Base-by-base conservation (phyloP, 2,888 invertebrate genomes). In the Lissonota sp. region DNA sequence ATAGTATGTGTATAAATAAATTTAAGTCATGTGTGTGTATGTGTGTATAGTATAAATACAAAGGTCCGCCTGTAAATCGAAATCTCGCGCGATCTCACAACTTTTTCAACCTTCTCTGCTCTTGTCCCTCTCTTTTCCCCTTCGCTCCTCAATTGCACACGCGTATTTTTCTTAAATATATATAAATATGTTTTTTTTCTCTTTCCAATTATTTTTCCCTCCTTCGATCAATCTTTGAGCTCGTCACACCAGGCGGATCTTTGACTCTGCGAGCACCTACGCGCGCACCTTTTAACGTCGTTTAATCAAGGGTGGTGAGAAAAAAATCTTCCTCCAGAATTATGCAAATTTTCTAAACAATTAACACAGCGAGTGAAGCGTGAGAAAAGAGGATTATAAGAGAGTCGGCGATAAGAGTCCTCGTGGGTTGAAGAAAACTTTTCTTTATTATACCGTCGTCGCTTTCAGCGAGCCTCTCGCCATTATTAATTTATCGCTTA, bases 371-470 rank as follows among this genome's bases (percentile, higher is more conserved):
- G 66, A 51, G 58, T n/a, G 8, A 12, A 60, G 80, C 80, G 80
- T 80, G 80, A 80, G 80, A 72, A 76, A 71, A 72, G 49, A 67
- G 72, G 72, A 42, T 76, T 76, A n/a, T n/a, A 76, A 80, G 63
- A 26, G 10, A 57, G 42, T 72, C 53, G 8, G 39, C 71, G 71
- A 80, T 80, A 76, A 71, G 12, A 44, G 26, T 46, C 42, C 53
- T 63, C 44, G 42, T 55, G 53, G 14, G 40, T 53, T 49, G 46
- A 26, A 26, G 1, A 26, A 26, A 26, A 26, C 26, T 3, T 55
- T 37, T 42, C 67, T 40, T 42, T 49, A 16, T 57, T 64, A 40
- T 39, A 7, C 16, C 8, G 37, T 44, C 16, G 12, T 46, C 12
- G 16, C 4, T 53, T n/a, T 10, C 10, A 44, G 14, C 42, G 62